Base-by-base conservation (phyloP, 2,113 vertebrate genomes). In the Brienomyrus brachyistius region DNA sequence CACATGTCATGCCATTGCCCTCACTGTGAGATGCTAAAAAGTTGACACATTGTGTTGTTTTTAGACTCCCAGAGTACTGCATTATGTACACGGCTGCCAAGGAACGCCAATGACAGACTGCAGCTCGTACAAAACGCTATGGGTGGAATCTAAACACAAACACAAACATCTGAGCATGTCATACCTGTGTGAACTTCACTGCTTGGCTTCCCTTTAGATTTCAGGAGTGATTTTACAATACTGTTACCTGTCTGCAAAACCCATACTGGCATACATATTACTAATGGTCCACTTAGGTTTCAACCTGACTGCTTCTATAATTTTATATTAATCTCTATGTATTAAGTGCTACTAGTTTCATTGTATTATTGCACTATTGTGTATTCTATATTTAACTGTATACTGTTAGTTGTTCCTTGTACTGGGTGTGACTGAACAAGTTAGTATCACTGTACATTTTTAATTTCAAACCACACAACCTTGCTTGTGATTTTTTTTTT, bases 41-140 rank as follows among this genome's bases (percentile, higher is more conserved):
- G 74, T 80, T 80, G 74, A 80, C 74, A 80, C 74, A 80, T 80
- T 35, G 74, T 43, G 74, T 80, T 43, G 74, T 80, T 80, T 80
- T 80, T 80, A 80, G 74, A 43, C 35, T 31, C 35, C 35, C 31
- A 80, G 74, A 80, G 35, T 80, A 43, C 74, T 80, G 31, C 35
- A 80, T 80, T 80, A 80, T 80, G 43, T 80, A 80, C 35, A 80
- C 17, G 74, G 31, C 19, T 80, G 74, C 74, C 74, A 80, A 80
- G 19, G 74, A 80, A 80, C 5, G 5, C 74, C 74, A 80, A 15
- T 43, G 74, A 80, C 74, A 80, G 74, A 80, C 74, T 80, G 74
- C 31, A 43, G n/a, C 31, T 80, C 13, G 74, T 80, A 80, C 74
- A 80, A 80, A 80, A 80, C 5, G 74, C 74, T 80, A 5, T 19